A percentile compares a stretch with the other conserved stretches of the same genome.
These are phyloP conservation scores for Micromys minutus DNA, from an alignment of 2,113 vertebrate species.

Conservation along the genomic window DNA sequence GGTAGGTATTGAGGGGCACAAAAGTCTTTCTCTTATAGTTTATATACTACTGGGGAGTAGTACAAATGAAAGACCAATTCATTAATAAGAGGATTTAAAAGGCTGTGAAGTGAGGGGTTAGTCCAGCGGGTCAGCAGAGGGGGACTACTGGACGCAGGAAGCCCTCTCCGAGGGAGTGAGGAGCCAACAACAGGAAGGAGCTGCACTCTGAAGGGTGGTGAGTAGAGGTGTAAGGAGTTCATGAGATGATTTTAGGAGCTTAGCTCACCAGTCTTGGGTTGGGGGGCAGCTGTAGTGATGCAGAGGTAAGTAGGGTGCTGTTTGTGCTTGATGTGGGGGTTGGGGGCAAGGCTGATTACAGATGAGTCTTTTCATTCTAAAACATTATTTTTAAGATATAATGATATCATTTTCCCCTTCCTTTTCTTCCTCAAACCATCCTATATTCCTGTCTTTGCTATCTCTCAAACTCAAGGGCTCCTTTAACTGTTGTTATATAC, in stretches of 20 bases:
- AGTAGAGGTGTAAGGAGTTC: neutral
- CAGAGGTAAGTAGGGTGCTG: neutral
- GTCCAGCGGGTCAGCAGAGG: neutral
- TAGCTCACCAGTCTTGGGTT: neutral
- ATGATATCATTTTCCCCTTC: neutral
- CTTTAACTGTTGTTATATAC: neutral
- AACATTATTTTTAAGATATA: neutral
- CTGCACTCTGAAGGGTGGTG: neutral
- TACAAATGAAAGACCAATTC: neutral
- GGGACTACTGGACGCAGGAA: neutral
- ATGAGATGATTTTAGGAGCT: neutral
- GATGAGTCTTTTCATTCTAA: neutral
- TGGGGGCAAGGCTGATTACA: neutral
- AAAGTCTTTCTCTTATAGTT: neutral
- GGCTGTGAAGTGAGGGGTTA: neutral
- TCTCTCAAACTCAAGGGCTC: neutral
- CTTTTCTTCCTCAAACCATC: neutral
- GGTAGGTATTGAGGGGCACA: neutral
- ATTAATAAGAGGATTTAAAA: neutral
- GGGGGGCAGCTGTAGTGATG: neutral
- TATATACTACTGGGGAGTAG: neutral
- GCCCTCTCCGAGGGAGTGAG: neutral
- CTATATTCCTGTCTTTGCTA: neutral
- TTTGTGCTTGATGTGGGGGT: neutral
- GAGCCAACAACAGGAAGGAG: neutral